Evolutionary conservation across 2,888 invertebrate species (phyloP), one percentile per base, ranked within the genome.

Genomic region (Homarus gammarus): DNA sequence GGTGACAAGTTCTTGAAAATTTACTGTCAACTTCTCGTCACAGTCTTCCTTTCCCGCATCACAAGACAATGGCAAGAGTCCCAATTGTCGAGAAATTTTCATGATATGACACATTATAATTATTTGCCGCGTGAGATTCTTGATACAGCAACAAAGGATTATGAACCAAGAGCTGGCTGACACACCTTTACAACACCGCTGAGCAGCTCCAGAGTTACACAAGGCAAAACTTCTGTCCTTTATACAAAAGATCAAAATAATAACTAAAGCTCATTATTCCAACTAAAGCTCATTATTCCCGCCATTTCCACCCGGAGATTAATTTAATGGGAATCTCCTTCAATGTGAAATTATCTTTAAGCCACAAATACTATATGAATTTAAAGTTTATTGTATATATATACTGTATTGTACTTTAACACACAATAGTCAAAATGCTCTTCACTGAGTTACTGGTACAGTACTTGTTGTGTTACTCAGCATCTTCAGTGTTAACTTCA

Each of bases 21-120:
- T 36, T 84, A 84, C 40, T 84, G 84, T 36, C 22, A 84, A 75
- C 40, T 72, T 78, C 61, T 68, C 79, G 79, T 86, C 86, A 86
- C 86, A 86, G 86, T 38, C 72, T 51, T 51, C 49, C 33, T 72
- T 78, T 79, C 70, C 44, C 33, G 64, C 33, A 73, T 75, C 70
- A 79, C 70, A 85, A 77, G 33, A 33, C 22, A 64, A 78, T 15
- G 2, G 44, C 22, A 73, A 73, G 64, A 15, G 31, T 44, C 38
- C 12, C 10, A 70, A 49, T 83, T 68, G 22, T 31, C n/a, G 44
- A 44, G n/a, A n/a, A 38, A 27, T 15, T 70, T 5, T 31, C 33
- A 72, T 18, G 18, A 36, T 31, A 72, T 72, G n/a, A n/a, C n/a
- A n/a, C 33, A 72, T 12, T 61, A 64, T 27, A 36, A n/a, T 61